Base-by-base conservation (phyloP, 2,888 invertebrate genomes). In the Ennomos fuscantarius region DNA sequence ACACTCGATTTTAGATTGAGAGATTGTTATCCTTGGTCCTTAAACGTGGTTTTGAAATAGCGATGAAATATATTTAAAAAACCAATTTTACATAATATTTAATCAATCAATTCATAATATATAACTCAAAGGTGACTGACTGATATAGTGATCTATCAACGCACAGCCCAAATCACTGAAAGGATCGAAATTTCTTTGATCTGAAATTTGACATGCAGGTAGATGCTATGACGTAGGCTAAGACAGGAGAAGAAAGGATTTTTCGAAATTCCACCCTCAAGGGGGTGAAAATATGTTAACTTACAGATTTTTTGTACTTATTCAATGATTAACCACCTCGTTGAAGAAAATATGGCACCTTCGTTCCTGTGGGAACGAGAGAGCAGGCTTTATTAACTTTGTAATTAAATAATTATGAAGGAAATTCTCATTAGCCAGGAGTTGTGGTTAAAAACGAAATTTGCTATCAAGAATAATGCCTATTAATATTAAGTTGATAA, bases 331-430 rank as follows among this genome's bases (percentile, higher is more conserved):
- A 55, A 65, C 55, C 55, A 54, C 55, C 59, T 59, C 35, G 41
- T 60, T 55, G 33, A 50, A 62, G 60, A 60, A 68, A 64, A 67
- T 62, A 50, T 62, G 58, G 59, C 56, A 58, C 62, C 59, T 51
- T 42, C 55, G 61, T 65, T 69, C 70, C 68, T 67, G 61, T 58
- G 68, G 58, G 68, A 64, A 67, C 69, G 68, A 73, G 69, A 69
- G 69, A 68, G 69, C 69, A 68, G 69, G 70, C 68, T 69, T 76
- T 73, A 76, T 73, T 78, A 75, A 76, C 72, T 74, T 73, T 70
- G 67, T 76, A 76, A 76, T 78, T 76, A 72, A 76, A 76, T 76
- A 74, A 78, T 78, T 76, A 76, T 75, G 73, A 72, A 76, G 73
- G 73, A 76, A 76, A 74, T 72, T 75, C 76, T 74, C 76, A 74